These are phyloP conservation scores for Arctocebus calabarensis DNA, from an alignment of 2,797 vertebrate genomes.

Conservation along the genomic window DNA sequence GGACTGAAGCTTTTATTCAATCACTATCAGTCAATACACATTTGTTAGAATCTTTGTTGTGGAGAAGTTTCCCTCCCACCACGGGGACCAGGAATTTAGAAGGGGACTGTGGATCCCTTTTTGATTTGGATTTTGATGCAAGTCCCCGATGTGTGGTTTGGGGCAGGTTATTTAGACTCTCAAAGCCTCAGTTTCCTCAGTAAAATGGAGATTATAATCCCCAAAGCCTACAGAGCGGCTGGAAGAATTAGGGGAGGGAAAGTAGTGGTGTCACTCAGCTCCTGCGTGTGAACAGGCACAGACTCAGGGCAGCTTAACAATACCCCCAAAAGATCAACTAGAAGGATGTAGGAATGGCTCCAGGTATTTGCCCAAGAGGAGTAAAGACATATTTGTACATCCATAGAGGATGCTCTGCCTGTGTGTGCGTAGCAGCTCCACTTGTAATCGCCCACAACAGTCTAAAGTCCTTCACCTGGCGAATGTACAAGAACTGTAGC, in stretches of 20 bases:
- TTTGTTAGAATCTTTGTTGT: too few species aligned
- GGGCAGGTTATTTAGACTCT: not conserved
- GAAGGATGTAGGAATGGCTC: not conserved
- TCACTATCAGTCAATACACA: too few species aligned
- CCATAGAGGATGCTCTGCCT: not conserved
- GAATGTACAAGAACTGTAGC: not conserved
- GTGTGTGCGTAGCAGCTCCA: not conserved
- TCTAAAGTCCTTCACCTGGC: not conserved
- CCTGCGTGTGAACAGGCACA: not conserved
- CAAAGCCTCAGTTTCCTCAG: not conserved
- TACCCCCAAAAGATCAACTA: not conserved
- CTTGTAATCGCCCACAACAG: not conserved
- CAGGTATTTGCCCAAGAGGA: not conserved
- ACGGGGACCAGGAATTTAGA: not conserved
- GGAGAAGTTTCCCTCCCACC: not conserved
- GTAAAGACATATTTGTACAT: not conserved
- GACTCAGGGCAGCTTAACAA: not conserved
- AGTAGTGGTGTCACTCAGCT: not conserved
- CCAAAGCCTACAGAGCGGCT: not conserved
- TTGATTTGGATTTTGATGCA: not conserved
- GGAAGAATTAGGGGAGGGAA: not conserved
- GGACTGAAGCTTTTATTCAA: not conserved
- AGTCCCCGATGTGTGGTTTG: not conserved
- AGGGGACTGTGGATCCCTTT: not conserved
- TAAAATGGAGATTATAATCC: not conserved